Evolutionary conservation across 92 coral and sea anemone species (phyloP).

Genomic region (Paragorgia papillata): DNA sequence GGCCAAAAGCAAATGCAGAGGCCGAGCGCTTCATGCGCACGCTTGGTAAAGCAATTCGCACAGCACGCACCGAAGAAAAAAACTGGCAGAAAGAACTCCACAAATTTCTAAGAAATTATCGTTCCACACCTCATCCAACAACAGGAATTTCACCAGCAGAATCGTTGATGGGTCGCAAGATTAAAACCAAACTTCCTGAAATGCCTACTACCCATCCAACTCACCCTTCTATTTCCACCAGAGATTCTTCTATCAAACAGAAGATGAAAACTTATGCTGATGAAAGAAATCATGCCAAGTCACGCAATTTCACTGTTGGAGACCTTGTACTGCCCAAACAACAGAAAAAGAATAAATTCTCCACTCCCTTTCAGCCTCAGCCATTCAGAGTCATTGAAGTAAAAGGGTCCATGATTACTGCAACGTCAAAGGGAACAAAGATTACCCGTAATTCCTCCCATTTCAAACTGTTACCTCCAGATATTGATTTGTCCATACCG

Average conservation of each 20-base stretch:
- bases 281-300: conserved; percentile 7
- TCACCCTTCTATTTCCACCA: conserved; percentile 13
- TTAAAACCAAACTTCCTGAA: conserved; percentile 26
- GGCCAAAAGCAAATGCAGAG: conserved; percentile 32
- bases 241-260: conserved; percentile 19
- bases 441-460: neutral
- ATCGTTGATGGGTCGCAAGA: conserved; percentile 21
- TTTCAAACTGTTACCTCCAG: too few relatives aligned
- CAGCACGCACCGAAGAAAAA: conserved; percentile 16
- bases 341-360: conserved; percentile 33
- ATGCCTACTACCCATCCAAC: neutral
- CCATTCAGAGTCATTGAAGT: conserved; percentile 26
- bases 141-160: conserved; percentile 24
- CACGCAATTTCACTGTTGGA: conserved; percentile 23
- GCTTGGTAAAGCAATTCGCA: conserved; percentile 21
- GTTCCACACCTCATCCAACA: conserved; percentile 18
- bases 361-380: conserved; percentile 38
- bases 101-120: conserved; percentile 38
- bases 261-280: conserved; percentile 14
- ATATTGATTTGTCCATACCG: too few relatives aligned
- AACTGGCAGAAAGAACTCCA: conserved; percentile 50
- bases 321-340: conserved; percentile 44
- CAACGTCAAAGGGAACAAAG: conserved; percentile 3
- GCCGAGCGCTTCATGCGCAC: conserved; percentile 27
- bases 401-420: conserved; percentile 48